Evolutionary conservation across 64 coral and sea anemone genomes (phyloP).

Genomic region (Montipora efflorescens): DNA sequence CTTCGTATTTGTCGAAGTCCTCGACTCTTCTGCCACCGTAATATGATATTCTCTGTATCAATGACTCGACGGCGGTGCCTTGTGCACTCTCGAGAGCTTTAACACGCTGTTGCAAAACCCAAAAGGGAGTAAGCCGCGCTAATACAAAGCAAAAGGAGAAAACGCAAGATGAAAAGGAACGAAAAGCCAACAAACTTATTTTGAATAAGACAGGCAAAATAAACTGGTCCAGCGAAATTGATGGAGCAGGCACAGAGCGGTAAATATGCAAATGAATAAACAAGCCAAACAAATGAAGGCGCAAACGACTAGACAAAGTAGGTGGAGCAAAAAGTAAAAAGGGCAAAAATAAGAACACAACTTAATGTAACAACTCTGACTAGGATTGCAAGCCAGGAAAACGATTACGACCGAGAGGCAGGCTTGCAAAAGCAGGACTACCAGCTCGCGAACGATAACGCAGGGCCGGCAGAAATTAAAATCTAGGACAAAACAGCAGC

Average conservation of each 20-base stretch:
- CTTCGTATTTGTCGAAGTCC: constrained; percentile 40
- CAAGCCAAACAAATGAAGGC: not conserved
- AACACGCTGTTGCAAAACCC: no score
- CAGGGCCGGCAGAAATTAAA: not conserved
- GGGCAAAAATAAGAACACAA: not conserved
- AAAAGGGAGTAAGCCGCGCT: no score
- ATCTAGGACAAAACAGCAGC: not conserved
- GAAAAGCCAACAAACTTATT: not conserved
- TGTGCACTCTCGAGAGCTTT: no score
- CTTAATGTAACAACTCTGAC: not conserved
- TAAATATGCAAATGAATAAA: not conserved
- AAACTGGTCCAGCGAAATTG: not conserved
- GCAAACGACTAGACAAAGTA: no score
- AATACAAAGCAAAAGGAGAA: no score
- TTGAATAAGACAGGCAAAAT: not conserved
- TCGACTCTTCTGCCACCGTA: constrained; percentile 7
- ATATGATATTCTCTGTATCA: not conserved
- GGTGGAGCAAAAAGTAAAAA: no score
- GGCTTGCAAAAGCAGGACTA: not conserved
- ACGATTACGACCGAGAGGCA: not conserved
- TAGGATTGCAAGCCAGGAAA: not conserved
- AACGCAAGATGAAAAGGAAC: no score
- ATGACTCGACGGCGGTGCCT: no score
- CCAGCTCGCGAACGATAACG: not conserved
- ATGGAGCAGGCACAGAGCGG: not conserved